Percentiles rank a stretch among this genome's conserved stretches.
Evolutionary conservation across 2,888 invertebrate species (phyloP).

Genomic region (Flexamia atlantica): DNA sequence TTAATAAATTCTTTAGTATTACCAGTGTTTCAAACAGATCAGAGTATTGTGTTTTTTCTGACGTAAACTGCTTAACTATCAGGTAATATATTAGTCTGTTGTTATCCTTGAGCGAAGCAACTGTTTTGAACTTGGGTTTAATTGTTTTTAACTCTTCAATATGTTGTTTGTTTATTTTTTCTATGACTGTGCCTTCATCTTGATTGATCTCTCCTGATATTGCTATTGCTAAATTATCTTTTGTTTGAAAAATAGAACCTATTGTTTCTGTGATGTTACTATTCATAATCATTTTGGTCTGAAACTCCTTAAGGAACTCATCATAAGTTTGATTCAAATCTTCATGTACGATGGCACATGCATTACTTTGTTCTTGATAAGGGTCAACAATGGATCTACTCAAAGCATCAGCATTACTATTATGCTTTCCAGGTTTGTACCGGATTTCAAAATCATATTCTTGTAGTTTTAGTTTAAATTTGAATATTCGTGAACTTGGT

Average conservation of each 20-base stretch:
- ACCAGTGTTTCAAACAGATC: neutral
- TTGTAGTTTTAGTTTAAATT: neutral
- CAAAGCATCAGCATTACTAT: constrained; percentile 22
- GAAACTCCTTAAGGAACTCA: neutral
- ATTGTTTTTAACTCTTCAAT: neutral
- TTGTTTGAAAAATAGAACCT: neutral
- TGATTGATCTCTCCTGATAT: neutral
- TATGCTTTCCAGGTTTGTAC: constrained; percentile 3
- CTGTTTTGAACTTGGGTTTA: neutral
- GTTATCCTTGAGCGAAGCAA: neutral
- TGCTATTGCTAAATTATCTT: neutral
- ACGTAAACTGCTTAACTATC: neutral
- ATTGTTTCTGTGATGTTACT: neutral
- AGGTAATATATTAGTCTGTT: neutral
- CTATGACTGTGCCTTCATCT: neutral
- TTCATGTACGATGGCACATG: no score
- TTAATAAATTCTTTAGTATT: neutral
- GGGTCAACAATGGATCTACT: neutral
- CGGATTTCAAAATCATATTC: constrained; percentile 7
- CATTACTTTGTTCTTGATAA: no score
- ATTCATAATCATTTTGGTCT: neutral
- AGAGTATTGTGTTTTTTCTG: neutral
- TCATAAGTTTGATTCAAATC: neutral
- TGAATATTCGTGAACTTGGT: neutral
- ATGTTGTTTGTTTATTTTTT: neutral